Conservation (phyloP, 2,113 vertebrate genomes). For the Australoheros scitulus region DNA sequence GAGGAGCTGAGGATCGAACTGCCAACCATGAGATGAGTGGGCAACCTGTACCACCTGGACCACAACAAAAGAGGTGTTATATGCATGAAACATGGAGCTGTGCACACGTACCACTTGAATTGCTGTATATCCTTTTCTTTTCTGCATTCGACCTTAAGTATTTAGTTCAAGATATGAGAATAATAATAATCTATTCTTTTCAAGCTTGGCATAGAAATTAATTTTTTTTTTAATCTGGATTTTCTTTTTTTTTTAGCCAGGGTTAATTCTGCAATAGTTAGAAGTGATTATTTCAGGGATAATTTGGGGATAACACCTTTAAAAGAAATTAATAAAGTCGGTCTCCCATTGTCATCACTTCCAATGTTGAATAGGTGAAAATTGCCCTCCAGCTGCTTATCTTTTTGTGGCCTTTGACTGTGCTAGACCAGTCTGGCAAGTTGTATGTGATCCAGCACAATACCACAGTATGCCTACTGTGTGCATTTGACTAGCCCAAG, state of each 20-base stretch:
- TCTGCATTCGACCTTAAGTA: neutral
- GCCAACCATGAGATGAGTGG: too few species aligned
- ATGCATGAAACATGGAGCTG: neutral
- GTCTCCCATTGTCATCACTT: neutral
- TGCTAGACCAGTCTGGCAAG: slow-evolving; percentile 2
- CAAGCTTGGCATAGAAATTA: neutral
- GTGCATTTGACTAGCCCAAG: neutral
- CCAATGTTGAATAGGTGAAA: slow-evolving; percentile 6
- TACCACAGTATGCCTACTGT: neutral
- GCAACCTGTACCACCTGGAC: neutral
- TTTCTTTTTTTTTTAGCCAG: neutral
- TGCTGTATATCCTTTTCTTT: neutral
- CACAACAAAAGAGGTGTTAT: neutral
- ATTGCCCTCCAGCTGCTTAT: slow-evolving; percentile 4
- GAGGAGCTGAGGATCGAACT: neutral
- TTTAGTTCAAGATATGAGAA: neutral
- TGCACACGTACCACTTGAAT: neutral
- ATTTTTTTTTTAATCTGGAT: too few species aligned
- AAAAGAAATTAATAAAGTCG: neutral
- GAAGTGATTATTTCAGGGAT: neutral
- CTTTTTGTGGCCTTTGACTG: slow-evolving; percentile 4
- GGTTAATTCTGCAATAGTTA: neutral
- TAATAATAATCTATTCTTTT: neutral
- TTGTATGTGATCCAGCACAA: neutral
- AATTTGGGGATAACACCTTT: neutral